Evolutionary conservation across 2,113 vertebrate species (phyloP).

Genomic region (Lutjanus erythropterus): DNA sequence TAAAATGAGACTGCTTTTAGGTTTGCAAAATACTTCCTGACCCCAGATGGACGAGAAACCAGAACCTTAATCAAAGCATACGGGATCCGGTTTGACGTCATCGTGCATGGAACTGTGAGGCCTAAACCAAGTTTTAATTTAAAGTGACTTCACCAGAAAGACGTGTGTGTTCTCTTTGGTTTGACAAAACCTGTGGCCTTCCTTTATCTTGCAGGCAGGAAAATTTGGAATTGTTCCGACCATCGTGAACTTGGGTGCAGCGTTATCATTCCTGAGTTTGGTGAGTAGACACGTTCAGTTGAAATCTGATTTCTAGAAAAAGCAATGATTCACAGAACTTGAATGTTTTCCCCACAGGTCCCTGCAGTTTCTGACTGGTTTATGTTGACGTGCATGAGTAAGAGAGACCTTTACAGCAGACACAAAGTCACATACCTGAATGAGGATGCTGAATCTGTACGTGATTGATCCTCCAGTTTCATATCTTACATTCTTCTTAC

Average conservation of each 20-base stretch:
- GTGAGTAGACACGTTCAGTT: constrained; percentile 78
- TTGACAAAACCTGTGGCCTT: neutral
- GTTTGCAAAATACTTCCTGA: constrained; percentile 90
- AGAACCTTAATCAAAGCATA: constrained; percentile 90
- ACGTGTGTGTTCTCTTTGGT: neutral
- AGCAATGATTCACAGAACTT: accelerated
- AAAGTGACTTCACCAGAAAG: neutral
- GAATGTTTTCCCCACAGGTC: constrained; percentile 74
- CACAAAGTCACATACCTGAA: constrained; percentile 88
- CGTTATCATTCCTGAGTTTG: constrained; percentile 88
- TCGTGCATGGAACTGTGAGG: constrained; percentile 91
- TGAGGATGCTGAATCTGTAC: constrained; percentile 84
- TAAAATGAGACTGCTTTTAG: constrained; percentile 69
- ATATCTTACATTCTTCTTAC: neutral
- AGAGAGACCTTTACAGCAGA: constrained; percentile 86
- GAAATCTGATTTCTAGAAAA: neutral
- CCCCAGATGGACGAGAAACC: constrained; percentile 72
- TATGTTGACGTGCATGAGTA: constrained; percentile 87
- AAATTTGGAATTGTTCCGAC: constrained; percentile 91
- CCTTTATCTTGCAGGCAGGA: constrained; percentile 84
- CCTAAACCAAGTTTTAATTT: constrained; percentile 2
- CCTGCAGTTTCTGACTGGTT: constrained; percentile 88
- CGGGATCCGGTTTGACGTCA: constrained; percentile 90
- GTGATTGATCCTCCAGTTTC: constrained; percentile 2
- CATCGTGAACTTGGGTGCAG: constrained; percentile 91